A percentile compares a stretch with the other conserved stretches of the same genome.
Evolutionary conservation across 1,140 invertebrate genomes (phyloP).

Genomic region (Pogonomyrmex barbatus): DNA sequence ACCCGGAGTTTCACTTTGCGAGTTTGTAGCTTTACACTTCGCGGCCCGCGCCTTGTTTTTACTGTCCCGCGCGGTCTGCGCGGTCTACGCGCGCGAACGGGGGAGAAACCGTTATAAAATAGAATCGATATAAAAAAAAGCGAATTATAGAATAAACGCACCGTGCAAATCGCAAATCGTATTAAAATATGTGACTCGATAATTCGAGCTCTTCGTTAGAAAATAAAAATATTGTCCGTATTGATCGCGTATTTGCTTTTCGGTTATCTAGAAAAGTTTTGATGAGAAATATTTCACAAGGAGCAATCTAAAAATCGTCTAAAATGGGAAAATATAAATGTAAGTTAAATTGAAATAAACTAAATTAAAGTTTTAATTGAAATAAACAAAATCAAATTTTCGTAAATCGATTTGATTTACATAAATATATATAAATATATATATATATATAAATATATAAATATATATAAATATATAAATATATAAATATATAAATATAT

Average conservation of each 20-base stretch:
- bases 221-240: conserved; percentile 4
- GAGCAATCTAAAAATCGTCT: too few relatives aligned
- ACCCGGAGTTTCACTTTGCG: not conserved
- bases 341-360: not conserved
- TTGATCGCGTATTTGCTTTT: not conserved
- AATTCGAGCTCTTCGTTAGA: not conserved
- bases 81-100: too few relatives aligned
- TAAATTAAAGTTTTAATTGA: not conserved
- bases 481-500: too few relatives aligned
- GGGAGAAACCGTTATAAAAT: not conserved
- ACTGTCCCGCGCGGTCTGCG: too few relatives aligned
- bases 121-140: not conserved
- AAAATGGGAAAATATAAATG: not conserved
- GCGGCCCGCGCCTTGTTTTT: not conserved
- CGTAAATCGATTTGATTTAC: not conserved
- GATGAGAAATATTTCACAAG: not conserved
- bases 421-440: too few relatives aligned
- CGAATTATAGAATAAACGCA: not conserved
- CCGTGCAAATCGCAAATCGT: too few relatives aligned
- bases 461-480: too few relatives aligned
- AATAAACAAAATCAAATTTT: not conserved
- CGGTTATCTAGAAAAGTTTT: not conserved
- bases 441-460: too few relatives aligned
- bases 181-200: not conserved
- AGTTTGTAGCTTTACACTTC: not conserved